phyloP scores from a whole-genome alignment of 2,888 invertebrate species.

The Ceriagrion tenellum region DNA sequence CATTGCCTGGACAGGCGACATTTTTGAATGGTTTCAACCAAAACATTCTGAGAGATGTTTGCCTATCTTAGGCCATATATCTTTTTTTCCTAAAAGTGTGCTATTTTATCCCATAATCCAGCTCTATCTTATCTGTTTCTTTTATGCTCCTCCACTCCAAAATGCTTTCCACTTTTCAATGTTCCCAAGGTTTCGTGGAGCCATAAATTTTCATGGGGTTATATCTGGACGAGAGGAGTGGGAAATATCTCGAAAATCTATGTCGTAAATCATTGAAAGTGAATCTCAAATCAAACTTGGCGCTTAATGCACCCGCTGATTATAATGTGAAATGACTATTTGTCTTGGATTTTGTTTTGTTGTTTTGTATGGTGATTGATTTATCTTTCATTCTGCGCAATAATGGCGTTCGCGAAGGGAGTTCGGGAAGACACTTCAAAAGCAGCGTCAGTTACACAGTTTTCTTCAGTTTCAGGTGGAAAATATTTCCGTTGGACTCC shows the following conservation, averaged over 20 bases:
- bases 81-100: background rate
- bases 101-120: background rate
- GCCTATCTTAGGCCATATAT: background rate
- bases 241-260: background rate
- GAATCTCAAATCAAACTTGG: background rate
- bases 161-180: background rate
- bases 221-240: background rate
- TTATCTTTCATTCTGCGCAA: background rate
- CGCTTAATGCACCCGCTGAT: background rate
- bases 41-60: background rate
- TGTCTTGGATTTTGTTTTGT: background rate
- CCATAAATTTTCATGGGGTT: background rate
- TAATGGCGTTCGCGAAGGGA: background rate
- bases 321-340: background rate
- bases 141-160: background rate
- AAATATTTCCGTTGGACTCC: no score
- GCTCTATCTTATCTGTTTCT: background rate
- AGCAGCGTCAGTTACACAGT: no score
- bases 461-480: no score
- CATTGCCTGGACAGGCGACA: no score
- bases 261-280: slow-evolving; percentile 8
- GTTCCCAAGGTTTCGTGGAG: background rate
- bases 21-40: background rate
- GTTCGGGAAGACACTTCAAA: background rate
- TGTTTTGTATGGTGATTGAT: background rate